These are phyloP conservation scores for Kryptolebias ocellatus DNA, from an alignment of 2,797 vertebrate genomes.

Conservation along the genomic window DNA sequence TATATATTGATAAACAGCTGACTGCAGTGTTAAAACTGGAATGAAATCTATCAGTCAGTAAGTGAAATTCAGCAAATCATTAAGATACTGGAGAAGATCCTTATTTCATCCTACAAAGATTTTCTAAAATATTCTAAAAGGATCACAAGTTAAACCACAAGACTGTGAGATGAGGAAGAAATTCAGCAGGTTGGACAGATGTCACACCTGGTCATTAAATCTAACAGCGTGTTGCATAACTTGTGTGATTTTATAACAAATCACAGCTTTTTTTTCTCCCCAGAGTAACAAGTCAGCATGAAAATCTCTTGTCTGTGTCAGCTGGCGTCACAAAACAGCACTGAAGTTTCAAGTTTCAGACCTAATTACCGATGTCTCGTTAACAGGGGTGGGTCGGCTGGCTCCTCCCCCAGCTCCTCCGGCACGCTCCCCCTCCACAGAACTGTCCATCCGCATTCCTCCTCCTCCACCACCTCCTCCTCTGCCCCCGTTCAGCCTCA, in stretches of 20 bases:
- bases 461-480: constrained; percentile 76
- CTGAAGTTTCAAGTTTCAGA: background rate
- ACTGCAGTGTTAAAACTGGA: too few species aligned
- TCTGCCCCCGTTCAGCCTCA: constrained; percentile 73
- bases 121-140: background rate
- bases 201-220: background rate
- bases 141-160: background rate
- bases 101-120: background rate
- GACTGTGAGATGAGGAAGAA: too few species aligned
- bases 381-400: constrained; percentile 80
- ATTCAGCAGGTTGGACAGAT: background rate
- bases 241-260: background rate
- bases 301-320: too few species aligned
- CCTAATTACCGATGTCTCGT: constrained; percentile 4
- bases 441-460: constrained; percentile 89
- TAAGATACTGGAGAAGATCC: background rate
- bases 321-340: too few species aligned
- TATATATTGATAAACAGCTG: too few species aligned
- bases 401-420: constrained; percentile 92
- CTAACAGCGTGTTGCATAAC: background rate
- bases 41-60: too few species aligned
- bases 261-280: background rate
- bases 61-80: too few species aligned
- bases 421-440: constrained; percentile 90
- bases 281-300: background rate